These are phyloP conservation scores for Equus quagga DNA, from an alignment of 2,113 vertebrate species.

Conservation along the genomic window DNA sequence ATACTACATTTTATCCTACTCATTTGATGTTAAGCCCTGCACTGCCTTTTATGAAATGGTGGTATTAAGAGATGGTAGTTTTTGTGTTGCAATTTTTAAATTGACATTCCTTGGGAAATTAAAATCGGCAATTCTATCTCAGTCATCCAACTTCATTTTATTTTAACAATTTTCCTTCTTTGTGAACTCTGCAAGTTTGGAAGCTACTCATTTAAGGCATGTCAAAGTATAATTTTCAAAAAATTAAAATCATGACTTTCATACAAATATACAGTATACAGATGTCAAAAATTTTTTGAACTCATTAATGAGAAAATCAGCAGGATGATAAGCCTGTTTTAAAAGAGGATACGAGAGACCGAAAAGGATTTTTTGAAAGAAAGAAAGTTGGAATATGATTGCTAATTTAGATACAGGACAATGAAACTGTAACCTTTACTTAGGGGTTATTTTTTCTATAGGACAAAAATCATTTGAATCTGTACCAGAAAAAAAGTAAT, in stretches of 20 bases:
- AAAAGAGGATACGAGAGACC: constrained; percentile 36
- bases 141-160: constrained; percentile 38
- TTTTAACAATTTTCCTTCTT: constrained; percentile 51
- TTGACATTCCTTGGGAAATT: constrained; percentile 36
- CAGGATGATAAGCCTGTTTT: constrained; percentile 10
- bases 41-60: constrained; percentile 35
- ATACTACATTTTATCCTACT: background rate
- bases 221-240: constrained; percentile 55
- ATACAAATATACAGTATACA: constrained; percentile 15
- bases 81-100: constrained; percentile 45
- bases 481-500: constrained; percentile 47
- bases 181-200: constrained; percentile 49
- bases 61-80: constrained; percentile 32
- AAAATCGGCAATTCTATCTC: constrained; percentile 34
- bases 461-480: constrained; percentile 32
- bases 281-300: constrained; percentile 44
- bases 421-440: constrained; percentile 16
- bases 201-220: constrained; percentile 39
- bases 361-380: constrained; percentile 17
- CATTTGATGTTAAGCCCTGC: background rate
- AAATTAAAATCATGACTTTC: constrained; percentile 52
- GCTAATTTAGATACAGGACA: constrained; percentile 45
- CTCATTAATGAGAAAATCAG: constrained; percentile 48
- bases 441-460: constrained; percentile 1
- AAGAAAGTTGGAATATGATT: constrained; percentile 44